Evolutionary conservation across 2,888 invertebrate species (phyloP).

Genomic region (Diploptera punctata): DNA sequence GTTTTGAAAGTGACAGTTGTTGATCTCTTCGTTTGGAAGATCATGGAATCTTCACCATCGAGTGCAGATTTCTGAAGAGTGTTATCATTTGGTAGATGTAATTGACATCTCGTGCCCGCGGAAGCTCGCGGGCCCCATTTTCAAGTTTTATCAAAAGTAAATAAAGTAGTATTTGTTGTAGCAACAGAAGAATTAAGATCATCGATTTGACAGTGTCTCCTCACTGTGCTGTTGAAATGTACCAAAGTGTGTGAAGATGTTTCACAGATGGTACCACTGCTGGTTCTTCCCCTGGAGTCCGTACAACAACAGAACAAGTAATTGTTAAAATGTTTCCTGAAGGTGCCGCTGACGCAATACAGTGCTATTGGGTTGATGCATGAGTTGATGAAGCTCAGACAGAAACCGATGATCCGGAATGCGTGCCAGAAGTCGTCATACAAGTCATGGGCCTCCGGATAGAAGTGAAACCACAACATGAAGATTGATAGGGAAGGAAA

Average conservation of each 20-base stretch:
- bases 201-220: slow-evolving; percentile 37
- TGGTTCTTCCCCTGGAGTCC: slow-evolving; percentile 40
- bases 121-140: slow-evolving; percentile 24
- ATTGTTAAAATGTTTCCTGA: slow-evolving; percentile 76
- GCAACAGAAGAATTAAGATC: slow-evolving; percentile 20
- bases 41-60: neutral
- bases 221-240: slow-evolving; percentile 42
- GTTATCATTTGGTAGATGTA: neutral
- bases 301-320: slow-evolving; percentile 82
- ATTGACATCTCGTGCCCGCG: neutral
- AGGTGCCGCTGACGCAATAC: slow-evolving; percentile 87
- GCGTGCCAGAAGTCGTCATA: slow-evolving; percentile 80
- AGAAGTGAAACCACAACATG: slow-evolving; percentile 84
- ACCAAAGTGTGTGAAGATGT: slow-evolving; percentile 43
- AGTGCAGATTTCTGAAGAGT: neutral
- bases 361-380: slow-evolving; percentile 90
- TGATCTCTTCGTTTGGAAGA: neutral
- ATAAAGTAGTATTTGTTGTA: slow-evolving; percentile 32
- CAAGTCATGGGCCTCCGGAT: slow-evolving; percentile 67
- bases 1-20: neutral
- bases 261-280: slow-evolving; percentile 38
- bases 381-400: slow-evolving; percentile 87
- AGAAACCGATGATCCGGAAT: slow-evolving; percentile 81
- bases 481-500: slow-evolving; percentile 86
- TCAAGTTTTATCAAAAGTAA: slow-evolving; percentile 39